phyloP scores from a whole-genome alignment of 2,888 invertebrate genomes.

The Amaurobius ferox region DNA sequence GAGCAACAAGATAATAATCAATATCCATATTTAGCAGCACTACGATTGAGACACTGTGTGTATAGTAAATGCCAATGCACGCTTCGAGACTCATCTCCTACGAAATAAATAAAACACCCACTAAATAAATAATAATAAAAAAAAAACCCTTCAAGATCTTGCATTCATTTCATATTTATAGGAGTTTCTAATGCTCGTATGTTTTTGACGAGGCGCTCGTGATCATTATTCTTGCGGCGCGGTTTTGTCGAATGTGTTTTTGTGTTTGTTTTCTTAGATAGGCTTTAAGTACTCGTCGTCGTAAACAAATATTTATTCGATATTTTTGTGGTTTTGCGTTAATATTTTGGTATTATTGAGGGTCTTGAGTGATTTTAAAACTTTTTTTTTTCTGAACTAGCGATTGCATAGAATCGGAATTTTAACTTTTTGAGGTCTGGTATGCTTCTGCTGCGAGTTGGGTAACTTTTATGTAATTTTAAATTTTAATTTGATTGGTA shows the following conservation, averaged over 20 bases:
- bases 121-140: no score
- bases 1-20: no score
- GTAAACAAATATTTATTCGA: background rate
- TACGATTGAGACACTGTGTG: slow-evolving; percentile 9
- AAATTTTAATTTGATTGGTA: no score
- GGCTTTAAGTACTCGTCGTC: background rate
- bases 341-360: no score
- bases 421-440: no score
- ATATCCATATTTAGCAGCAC: no score
- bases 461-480: no score
- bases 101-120: background rate
- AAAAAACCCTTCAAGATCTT: background rate
- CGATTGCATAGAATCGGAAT: no score
- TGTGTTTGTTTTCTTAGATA: background rate
- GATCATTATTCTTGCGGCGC: background rate
- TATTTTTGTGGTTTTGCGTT: background rate
- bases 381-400: no score
- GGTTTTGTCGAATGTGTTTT: background rate
- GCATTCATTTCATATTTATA: slow-evolving; percentile 14
- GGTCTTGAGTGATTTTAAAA: no score
- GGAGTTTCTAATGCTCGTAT: slow-evolving; percentile 5
- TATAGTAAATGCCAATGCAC: slow-evolving; percentile 5
- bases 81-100: background rate
- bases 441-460: no score
- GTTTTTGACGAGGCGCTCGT: slow-evolving; percentile 10